These are phyloP conservation scores for Rhimphoctona megacephalus DNA, from an alignment of 2,888 invertebrate genomes.

Conservation along the genomic window DNA sequence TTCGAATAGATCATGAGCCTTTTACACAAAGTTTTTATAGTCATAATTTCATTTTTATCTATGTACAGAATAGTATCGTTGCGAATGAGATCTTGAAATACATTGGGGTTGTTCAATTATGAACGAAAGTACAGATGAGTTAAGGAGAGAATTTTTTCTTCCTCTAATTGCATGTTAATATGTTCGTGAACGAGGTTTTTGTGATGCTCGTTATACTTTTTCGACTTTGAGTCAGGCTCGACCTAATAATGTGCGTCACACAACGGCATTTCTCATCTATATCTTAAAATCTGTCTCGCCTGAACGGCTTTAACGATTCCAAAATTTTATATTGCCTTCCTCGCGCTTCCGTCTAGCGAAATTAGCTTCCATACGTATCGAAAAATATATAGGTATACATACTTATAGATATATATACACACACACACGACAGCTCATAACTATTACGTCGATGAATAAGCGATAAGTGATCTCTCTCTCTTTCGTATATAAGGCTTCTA, in stretches of 20 bases:
- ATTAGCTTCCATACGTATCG: neutral
- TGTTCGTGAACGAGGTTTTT: constrained; percentile 23
- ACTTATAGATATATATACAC: neutral
- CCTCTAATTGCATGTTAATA: constrained; percentile 64
- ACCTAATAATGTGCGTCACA: constrained; percentile 29
- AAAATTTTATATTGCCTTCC: constrained; percentile 54
- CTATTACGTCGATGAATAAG: constrained; percentile 59
- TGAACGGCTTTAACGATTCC: constrained; percentile 60
- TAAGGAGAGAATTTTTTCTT: constrained; percentile 29
- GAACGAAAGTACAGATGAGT: constrained; percentile 40
- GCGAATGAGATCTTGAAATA: neutral
- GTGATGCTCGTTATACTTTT: constrained; percentile 50
- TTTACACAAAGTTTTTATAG: neutral
- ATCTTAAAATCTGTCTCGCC: constrained; percentile 55
- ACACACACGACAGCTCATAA: constrained; percentile 25
- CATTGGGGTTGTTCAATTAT: constrained; percentile 21
- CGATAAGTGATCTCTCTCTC: constrained; percentile 52
- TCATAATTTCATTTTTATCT: neutral
- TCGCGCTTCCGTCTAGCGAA: constrained; percentile 1
- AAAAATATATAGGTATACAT: neutral
- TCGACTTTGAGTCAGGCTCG: constrained; percentile 13
- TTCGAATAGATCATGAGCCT: neutral
- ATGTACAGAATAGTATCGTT: neutral
- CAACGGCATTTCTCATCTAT: constrained; percentile 36
- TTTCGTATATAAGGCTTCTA: neutral